Base-by-base conservation (phyloP, 2,113 vertebrate genomes). In the Alaudala cheleensis region DNA sequence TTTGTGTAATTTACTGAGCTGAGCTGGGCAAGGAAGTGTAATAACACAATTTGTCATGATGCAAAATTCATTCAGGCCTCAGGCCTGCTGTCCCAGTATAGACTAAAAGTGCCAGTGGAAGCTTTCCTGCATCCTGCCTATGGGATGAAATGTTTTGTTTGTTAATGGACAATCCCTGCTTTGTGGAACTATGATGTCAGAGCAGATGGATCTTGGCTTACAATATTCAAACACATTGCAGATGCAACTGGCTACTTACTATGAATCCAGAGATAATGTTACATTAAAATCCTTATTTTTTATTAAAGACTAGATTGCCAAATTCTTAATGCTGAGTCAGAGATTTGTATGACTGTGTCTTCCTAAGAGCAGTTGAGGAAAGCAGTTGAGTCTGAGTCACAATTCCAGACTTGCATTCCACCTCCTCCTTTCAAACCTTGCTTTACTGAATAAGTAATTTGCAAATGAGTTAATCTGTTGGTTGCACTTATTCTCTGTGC, bases 381-480 rank as follows among this genome's bases (percentile, higher is more conserved):
- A 79, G 64, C n/a, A 61, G 22, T 90, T 74, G 56, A 78, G 40
- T 58, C 69, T 81, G 88, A 94, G 69, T 95, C 95, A 95, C 69
- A 76, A 53, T 72, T 89, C 33, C 78, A 91, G 78, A 57, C n/a
- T 81, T 89, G 56, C 7, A 69, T 80, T 86, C 92, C 83, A 88
- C 86, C 91, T 93, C 79, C 91, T 95, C 71, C 33, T 92, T 93
- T 86, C 57, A 90, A 78, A 83, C 19, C 29, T 91, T 91, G 49
- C 80, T 94, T 88, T 86, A 57, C 69, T 79, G 86, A 90, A 71
- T 86, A 90, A 86, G 62, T 73, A 79, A 84, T 81, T 67, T 88
- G 44, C 49, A 92, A 92, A 70, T 88, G 56, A 93, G 61, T 78
- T 94, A 83, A 88, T 86, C 58, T 90, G 50, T 53, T 93, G 23